These are phyloP conservation scores for Hephaestus fuliginosus DNA, from an alignment of 2,797 vertebrate genomes.

Conservation along the genomic window DNA sequence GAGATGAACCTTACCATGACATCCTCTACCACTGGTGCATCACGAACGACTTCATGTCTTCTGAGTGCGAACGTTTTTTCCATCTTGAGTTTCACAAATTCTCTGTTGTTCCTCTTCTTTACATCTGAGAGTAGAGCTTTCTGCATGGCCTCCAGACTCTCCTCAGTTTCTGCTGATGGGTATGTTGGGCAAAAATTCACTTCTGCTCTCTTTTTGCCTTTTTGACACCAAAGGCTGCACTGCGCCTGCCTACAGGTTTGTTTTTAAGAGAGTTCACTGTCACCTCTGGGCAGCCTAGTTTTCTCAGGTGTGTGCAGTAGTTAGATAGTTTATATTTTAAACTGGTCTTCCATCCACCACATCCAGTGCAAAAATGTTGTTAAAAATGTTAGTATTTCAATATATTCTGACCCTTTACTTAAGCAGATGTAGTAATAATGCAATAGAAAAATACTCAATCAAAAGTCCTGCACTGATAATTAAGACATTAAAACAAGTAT, in stretches of 20 bases:
- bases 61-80: too few relatives aligned
- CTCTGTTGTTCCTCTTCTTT: too few relatives aligned
- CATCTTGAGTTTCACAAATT: too few relatives aligned
- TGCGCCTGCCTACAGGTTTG: slow-evolving; percentile 38
- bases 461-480: neutral
- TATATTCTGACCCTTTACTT: neutral
- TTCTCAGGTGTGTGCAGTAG: slow-evolving; percentile 50
- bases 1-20: too few relatives aligned
- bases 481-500: neutral
- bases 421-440: neutral
- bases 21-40: too few relatives aligned
- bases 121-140: too few relatives aligned
- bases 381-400: neutral
- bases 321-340: slow-evolving; percentile 57
- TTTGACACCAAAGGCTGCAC: slow-evolving; percentile 55
- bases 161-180: slow-evolving; percentile 48
- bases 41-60: too few relatives aligned
- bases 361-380: slow-evolving; percentile 4
- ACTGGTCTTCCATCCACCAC: slow-evolving; percentile 43
- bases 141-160: slow-evolving; percentile 31
- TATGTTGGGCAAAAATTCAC: slow-evolving; percentile 56
- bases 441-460: neutral
- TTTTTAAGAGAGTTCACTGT: slow-evolving; percentile 42
- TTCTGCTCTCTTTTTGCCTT: slow-evolving; percentile 50
- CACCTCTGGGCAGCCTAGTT: slow-evolving; percentile 49